phyloP scores from a whole-genome alignment of 1,140 invertebrate species.

The Carcinoscorpius rotundicauda region DNA sequence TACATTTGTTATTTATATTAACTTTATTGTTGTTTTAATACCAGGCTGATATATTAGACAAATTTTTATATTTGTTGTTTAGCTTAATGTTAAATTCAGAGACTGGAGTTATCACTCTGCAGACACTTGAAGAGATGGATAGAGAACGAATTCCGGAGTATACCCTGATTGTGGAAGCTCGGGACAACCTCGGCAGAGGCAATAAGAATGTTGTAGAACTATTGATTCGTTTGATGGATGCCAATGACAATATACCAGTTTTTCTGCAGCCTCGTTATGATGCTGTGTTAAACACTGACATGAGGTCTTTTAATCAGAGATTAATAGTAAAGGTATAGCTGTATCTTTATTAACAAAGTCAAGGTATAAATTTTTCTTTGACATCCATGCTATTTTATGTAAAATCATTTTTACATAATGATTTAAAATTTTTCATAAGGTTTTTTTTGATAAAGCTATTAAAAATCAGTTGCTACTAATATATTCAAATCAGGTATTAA shows the following conservation, averaged over 20 bases:
- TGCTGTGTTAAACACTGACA: conserved; percentile 58
- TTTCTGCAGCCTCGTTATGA: conserved; percentile 69
- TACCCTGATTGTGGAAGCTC: conserved; percentile 65
- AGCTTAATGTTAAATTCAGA: conserved; percentile 67
- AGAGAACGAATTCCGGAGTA: conserved; percentile 55
- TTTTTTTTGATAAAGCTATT: no score
- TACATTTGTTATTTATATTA: conserved; percentile 4
- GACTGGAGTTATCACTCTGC: conserved; percentile 68
- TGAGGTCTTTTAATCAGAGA: conserved; percentile 34
- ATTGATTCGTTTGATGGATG: conserved; percentile 22
- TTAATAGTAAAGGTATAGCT: conserved; percentile 26
- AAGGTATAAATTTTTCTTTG: neutral
- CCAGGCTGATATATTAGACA: conserved; percentile 1
- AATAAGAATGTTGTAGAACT: conserved; percentile 26
- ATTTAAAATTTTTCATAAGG: no score
- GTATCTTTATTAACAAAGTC: neutral
- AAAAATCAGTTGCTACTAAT: no score
- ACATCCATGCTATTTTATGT: no score
- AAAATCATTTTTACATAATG: no score
- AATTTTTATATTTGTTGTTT: conserved; percentile 25
- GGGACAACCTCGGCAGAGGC: conserved; percentile 68
- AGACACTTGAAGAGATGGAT: conserved; percentile 54
- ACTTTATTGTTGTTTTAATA: neutral
- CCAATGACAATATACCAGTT: conserved; percentile 68
- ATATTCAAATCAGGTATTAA: no score